Evolutionary conservation across 2,888 invertebrate genomes (phyloP), one percentile per base, ranked within the genome.

Genomic region (Tyria jacobaeae): DNA sequence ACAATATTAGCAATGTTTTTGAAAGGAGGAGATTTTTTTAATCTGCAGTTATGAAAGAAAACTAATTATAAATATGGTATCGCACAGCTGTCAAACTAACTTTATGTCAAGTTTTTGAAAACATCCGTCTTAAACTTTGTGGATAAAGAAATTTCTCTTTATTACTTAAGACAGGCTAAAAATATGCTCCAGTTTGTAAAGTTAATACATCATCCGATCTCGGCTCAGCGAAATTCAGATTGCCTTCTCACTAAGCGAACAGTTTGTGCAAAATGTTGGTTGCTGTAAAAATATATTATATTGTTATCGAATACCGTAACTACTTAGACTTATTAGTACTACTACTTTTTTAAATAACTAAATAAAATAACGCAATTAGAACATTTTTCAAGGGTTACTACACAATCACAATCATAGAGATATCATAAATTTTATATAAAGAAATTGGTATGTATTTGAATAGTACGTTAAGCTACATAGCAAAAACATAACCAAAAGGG

Each of bases 121-220:
- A 47, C 49, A 68, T 65, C 62, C 52, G 37, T 68, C 62, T 52
- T 62, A 51, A 47, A 57, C 57, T 62, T 62, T 39, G 37, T 54
- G 60, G 58, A 69, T 71, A 60, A 50, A 62, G 63, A 60, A 64
- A 25, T 60, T 64, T 25, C 34, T 64, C 34, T 55, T 70, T 66
- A 63, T 70, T 61, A 69, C 64, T 65, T 57, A 25, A 55, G 64
- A 65, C 61, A 64, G 58, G 55, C 48, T 68, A 68, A 64, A 66
- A 66, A 27, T 47, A 49, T 49, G 59, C 21, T 63, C 65, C 34
- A 71, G 41, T 70, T 74, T 64, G 27, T 39, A 60, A 62, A 73
- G 53, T 57, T 60, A 59, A 68, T 68, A 65, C 60, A 60, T 68
- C 60, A 59, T 55, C 55, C 34, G 9, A 47, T 58, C 39, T 66